Evolutionary conservation across 2,113 vertebrate species (phyloP), one percentile per base, ranked within the genome.

Genomic region (Ictidomys tridecemlineatus): DNA sequence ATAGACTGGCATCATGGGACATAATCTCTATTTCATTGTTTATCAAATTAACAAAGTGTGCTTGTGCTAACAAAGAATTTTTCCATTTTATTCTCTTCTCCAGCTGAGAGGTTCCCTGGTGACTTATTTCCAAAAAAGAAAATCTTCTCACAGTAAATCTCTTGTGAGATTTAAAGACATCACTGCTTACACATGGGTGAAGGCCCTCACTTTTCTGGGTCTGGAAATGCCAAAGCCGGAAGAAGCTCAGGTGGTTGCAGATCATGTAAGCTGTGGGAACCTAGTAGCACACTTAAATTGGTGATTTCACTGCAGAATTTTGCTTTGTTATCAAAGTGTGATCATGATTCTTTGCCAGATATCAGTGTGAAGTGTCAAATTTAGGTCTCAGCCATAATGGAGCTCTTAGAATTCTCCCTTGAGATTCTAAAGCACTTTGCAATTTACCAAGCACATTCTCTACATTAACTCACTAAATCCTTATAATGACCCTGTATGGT

Each of bases 161-260:
- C 22, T 95, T 0, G 45, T 98, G 76, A 98, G 97, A 22, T 37
- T 98, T 17, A 94, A 85, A 65, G 98, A 99, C 39, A 22, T 99
- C 45, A 17, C 56, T 2, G 20, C 67, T 67, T 98, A 96, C 77
- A 17, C 97, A 13, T 96, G 93, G 89, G 80, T n/a, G 45, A 97
- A 58, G 70, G 34, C 90, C n/a, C 92, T 97, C 51, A 28, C 87
- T 10, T 53, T 98, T 28, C 79, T 96, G 89, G 97, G 97, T 20
- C 85, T 85, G 85, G 58, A 58, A 17, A 94, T 22, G 80, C 73
- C 53, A 20, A 89, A 22, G 69, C 22, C 4, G 42, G 90, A 56
- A 56, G 98, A 98, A 61, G 42, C 95, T 6, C 56, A 95, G 6
- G 1, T 65, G 13, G 9, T 34, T 11, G 56, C 83, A 18, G 34